phyloP scores from a whole-genome alignment of 2,888 invertebrate species.

The Pristionchus mayeri region DNA sequence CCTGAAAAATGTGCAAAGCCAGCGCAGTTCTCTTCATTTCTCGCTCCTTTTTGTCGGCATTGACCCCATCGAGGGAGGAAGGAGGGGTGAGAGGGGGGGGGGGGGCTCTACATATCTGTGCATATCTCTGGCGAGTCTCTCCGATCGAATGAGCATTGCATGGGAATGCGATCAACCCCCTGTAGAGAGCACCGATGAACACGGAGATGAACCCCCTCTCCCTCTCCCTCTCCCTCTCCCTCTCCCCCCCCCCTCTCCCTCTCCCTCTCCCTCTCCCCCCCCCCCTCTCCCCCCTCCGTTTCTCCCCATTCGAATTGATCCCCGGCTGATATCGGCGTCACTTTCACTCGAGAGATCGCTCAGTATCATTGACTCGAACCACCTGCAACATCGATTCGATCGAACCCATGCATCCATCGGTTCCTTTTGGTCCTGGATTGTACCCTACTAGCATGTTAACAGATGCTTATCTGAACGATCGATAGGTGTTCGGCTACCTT shows the following conservation, averaged over 20 bases:
- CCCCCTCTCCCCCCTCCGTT: too few species aligned
- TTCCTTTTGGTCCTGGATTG: neutral
- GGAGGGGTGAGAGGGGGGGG: too few species aligned
- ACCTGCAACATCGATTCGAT: neutral
- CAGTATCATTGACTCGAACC: neutral
- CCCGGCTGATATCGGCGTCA: neutral
- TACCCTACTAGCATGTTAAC: neutral
- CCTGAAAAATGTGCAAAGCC: neutral
- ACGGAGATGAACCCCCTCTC: neutral
- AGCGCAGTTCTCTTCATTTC: neutral
- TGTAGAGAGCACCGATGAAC: neutral
- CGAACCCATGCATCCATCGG: neutral
- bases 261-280: too few species aligned
- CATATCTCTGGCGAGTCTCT: neutral
- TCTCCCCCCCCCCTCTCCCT: too few species aligned
- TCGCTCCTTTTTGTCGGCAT: neutral
- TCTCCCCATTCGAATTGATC: neutral
- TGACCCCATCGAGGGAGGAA: neutral
- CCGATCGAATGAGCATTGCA: constrained; percentile 7
- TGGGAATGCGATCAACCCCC: neutral
- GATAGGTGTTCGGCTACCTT: neutral
- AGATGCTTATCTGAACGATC: neutral
- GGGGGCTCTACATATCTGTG: neutral
- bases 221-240: neutral
- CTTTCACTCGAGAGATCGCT: constrained; percentile 28